Base-by-base conservation (phyloP, 2,797 vertebrate genomes). In the Antennarius maculatus region DNA sequence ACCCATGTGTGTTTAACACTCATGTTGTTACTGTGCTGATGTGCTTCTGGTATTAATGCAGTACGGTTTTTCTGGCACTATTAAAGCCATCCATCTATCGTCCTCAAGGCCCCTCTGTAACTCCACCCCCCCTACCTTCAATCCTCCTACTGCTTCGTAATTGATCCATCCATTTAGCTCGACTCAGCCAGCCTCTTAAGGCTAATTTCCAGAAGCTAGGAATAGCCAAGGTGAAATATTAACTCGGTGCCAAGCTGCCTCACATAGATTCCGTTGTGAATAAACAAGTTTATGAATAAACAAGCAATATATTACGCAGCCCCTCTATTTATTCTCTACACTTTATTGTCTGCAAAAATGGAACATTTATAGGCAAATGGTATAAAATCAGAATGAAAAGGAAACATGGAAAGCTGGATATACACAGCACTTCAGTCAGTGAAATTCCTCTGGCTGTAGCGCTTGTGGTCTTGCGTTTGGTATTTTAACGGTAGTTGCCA, bases 401-500 rank as follows among this genome's bases (percentile, higher is more conserved):
- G 9, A 65, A 74, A 45, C 8, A 51, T 15, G 41, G 13, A 51
- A 68, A 56, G 9, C 48, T 66, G 48, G 29, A 68, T 41, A 68
- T 41, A 17, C 16, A 48, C 37, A 67, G 49, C 48, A 51, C 58
- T 50, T 65, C 73, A 76, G 66, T 73, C 48, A 58, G 17, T 64
- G n/a, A 71, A 73, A 80, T 74, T 62, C 63, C 67, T 70, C 39
- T 2, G 16, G 53, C 58, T 65, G 29, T 56, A 68, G 29, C 67
- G 56, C 73, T 79, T 61, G 67, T 70, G 69, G 57, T 80, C 75
- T 76, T 71, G 48, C 49, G 7, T 86, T 86, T 91, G 88, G 87
- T 88, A 89, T 91, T 90, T 87, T 85, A 75, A 66, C 71, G 81
- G 68, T 76, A 48, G 91, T 91, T 91, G 76, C 86, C 72, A 89